Evolutionary conservation across 2,888 invertebrate species (phyloP), one percentile per base, ranked within the genome.

Genomic region (Aethes cnicana): DNA sequence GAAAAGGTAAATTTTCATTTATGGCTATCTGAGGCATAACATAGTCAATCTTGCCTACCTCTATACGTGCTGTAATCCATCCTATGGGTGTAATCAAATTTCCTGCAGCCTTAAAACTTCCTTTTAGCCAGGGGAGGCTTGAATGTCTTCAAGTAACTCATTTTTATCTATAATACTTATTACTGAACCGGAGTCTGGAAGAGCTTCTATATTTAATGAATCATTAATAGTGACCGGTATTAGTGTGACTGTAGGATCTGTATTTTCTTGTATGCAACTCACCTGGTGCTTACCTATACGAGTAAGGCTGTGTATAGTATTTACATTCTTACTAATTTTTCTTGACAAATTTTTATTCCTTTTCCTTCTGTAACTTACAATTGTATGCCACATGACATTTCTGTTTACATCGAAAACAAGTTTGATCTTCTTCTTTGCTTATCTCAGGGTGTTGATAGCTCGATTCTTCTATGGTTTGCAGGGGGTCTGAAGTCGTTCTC

Each of bases 121-220:
- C 42, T 42, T 42, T 42, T 0, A 20, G 11, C 42, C 42, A 42
- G 12, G 30, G 42, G 8, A 21, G 1, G 30, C 30, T 21, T 42
- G 30, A 12, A 18, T 42, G 8, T 18, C 28, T 16, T 41, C 3
- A 2, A 28, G 41, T 5, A 41, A 11, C 1, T 2, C 9, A 12
- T 41, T 28, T 9, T 41, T 41, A 8, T 41, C 42, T 6, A 42
- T 30, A 7, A 42, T 20, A 4, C 12, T 42, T 9, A 42, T 30
- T 3, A 42, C 30, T 4, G 42, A 42, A 5, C 42, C 30, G 4
- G 39, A 39, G 18, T 41, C 41, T 18, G 41, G 28, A 17, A 41
- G 28, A n/a, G 41, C 41, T 3, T 26, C 12, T n/a, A 41, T 11
- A 4, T 18, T 2, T 18, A 18, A 28, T 20, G 11, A 36, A 3